Conservation (phyloP, 2,797 vertebrate genomes). For the Characodon lateralis region DNA sequence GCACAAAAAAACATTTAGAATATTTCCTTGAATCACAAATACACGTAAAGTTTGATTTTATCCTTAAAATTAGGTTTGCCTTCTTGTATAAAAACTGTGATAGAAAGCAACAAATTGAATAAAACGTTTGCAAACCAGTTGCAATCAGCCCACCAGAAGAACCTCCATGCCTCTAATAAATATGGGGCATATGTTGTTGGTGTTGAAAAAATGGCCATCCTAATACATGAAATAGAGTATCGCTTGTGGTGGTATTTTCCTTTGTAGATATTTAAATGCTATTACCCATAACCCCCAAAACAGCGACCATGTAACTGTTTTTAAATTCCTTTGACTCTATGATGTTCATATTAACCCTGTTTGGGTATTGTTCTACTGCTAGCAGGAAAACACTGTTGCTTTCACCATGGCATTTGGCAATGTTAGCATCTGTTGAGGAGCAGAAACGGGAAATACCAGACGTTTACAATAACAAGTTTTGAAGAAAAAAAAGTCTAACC, state of each 20-base stretch:
- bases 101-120: constrained; percentile 12
- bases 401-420: constrained; percentile 48
- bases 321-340: constrained; percentile 68
- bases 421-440: constrained; percentile 45
- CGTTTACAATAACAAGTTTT: no score
- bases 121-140: constrained; percentile 17
- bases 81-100: constrained; percentile 17
- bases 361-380: constrained; percentile 51
- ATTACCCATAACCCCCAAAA: constrained; percentile 16
- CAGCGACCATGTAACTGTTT: no score
- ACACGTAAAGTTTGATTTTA: constrained; percentile 11
- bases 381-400: constrained; percentile 40
- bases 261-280: constrained; percentile 61
- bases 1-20: not conserved
- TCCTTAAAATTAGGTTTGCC: constrained; percentile 10
- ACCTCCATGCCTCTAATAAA: constrained; percentile 37
- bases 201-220: constrained; percentile 18
- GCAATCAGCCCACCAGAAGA: constrained; percentile 28
- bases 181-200: constrained; percentile 37
- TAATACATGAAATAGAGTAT: constrained; percentile 22
- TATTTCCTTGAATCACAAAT: not conserved
- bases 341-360: constrained; percentile 73
- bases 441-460: not conserved
- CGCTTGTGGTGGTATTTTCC: no score
- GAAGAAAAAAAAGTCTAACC: no score